phyloP scores from a whole-genome alignment of 2,113 vertebrate genomes.

The Podarcis cretensis region DNA sequence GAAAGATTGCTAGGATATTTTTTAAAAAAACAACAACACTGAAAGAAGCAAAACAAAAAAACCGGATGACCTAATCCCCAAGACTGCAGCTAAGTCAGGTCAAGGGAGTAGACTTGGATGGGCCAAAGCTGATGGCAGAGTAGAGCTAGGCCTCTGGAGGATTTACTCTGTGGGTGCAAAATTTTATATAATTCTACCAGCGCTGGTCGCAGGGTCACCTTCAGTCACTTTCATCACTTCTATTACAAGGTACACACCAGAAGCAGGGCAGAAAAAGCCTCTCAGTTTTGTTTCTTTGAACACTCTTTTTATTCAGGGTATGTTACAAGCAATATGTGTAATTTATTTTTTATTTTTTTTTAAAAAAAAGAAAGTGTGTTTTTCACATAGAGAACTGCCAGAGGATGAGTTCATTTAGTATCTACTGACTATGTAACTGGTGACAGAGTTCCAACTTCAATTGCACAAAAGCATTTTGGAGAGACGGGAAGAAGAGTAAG shows the following conservation, averaged over 20 bases:
- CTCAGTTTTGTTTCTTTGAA: background rate
- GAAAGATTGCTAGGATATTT: background rate
- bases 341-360: too few relatives aligned
- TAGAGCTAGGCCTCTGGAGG: background rate
- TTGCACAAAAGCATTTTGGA: background rate
- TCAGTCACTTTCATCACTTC: conserved; percentile 13
- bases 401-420: background rate
- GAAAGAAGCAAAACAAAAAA: background rate
- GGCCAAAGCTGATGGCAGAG: background rate
- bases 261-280: accelerated
- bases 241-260: conserved; percentile 8
- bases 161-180: conserved; percentile 15
- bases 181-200: background rate
- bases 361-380: too few relatives aligned
- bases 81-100: background rate
- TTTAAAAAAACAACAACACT: background rate
- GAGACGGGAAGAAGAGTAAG: background rate
- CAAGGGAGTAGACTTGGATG: conserved; percentile 12
- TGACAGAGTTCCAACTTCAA: background rate
- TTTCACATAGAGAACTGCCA: too few relatives aligned
- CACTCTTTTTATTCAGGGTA: background rate
- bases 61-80: background rate
- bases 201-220: conserved; percentile 25
- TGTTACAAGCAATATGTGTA: too few relatives aligned
- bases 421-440: background rate